Evolutionary conservation across 2,888 invertebrate genomes (phyloP).

Genomic region (Empis stercorea): DNA sequence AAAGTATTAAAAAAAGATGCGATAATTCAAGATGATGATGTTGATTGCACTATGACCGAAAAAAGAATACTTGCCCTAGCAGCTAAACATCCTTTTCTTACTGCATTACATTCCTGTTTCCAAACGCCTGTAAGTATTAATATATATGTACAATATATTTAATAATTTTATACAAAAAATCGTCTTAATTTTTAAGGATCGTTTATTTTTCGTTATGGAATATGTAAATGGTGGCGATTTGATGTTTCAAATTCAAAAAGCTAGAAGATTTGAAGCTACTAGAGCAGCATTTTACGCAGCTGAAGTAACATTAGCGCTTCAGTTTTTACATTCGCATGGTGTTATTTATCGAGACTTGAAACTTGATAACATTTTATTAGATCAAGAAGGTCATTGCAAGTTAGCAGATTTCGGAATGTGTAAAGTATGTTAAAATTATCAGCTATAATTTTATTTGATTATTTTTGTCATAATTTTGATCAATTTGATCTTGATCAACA

Average conservation of each 20-base stretch:
- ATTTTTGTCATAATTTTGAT: too few species aligned
- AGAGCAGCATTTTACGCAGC: slow-evolving; percentile 91
- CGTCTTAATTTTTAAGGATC: slow-evolving; percentile 43
- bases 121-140: slow-evolving; percentile 60
- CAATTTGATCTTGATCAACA: too few species aligned
- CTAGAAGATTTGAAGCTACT: slow-evolving; percentile 94
- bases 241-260: slow-evolving; percentile 99
- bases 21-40: slow-evolving; percentile 97
- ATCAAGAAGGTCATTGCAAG: slow-evolving; percentile 90
- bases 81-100: slow-evolving; percentile 96
- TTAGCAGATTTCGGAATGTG: slow-evolving; percentile 97
- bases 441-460: background rate
- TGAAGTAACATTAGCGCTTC: slow-evolving; percentile 93
- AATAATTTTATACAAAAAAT: background rate
- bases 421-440: slow-evolving; percentile 62
- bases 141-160: background rate
- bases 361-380: slow-evolving; percentile 94
- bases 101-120: slow-evolving; percentile 93
- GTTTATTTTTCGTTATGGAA: slow-evolving; percentile 98
- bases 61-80: slow-evolving; percentile 92
- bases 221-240: slow-evolving; percentile 98
- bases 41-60: slow-evolving; percentile 98
- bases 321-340: slow-evolving; percentile 92
- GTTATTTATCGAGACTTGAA: slow-evolving; percentile 98
- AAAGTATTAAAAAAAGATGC: slow-evolving; percentile 94